phyloP scores from a whole-genome alignment of 2,113 vertebrate genomes.

The Ia io region DNA sequence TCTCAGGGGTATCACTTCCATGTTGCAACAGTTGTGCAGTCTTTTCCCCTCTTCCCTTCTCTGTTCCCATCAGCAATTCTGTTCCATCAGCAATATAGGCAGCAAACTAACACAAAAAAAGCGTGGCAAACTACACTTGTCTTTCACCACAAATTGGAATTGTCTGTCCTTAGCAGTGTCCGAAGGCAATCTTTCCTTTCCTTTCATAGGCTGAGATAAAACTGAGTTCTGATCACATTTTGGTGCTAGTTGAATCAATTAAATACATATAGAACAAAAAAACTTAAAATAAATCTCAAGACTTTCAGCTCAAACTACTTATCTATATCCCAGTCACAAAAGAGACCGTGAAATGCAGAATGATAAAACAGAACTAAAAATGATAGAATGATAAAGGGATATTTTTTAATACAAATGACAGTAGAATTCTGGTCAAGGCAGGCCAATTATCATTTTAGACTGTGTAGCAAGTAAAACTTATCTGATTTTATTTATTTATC shows the following conservation, averaged over 20 bases:
- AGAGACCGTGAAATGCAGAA: neutral
- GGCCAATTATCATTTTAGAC: neutral
- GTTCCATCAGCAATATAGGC: neutral
- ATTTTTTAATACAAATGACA: neutral
- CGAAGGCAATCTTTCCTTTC: neutral
- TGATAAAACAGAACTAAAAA: neutral
- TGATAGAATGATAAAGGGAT: neutral
- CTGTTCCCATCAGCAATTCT: neutral
- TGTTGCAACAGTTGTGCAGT: neutral
- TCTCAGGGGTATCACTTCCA: neutral
- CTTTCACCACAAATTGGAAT: neutral
- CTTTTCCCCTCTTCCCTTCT: neutral
- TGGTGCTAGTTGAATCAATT: neutral
- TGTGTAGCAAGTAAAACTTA: neutral
- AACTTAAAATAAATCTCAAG: neutral
- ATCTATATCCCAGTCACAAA: neutral
- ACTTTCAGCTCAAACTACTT: neutral
- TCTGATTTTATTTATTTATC: neutral
- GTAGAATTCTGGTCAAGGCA: neutral
- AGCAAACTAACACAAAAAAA: neutral
- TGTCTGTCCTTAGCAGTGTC: neutral
- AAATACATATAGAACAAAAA: neutral
- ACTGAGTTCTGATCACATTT: neutral
- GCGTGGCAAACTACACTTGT: accelerated
- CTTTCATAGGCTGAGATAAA: neutral